Percentiles rank a stretch among this genome's conserved stretches.
These are phyloP conservation scores for Florisuga fusca DNA, from an alignment of 2,797 vertebrate genomes.

Conservation along the genomic window DNA sequence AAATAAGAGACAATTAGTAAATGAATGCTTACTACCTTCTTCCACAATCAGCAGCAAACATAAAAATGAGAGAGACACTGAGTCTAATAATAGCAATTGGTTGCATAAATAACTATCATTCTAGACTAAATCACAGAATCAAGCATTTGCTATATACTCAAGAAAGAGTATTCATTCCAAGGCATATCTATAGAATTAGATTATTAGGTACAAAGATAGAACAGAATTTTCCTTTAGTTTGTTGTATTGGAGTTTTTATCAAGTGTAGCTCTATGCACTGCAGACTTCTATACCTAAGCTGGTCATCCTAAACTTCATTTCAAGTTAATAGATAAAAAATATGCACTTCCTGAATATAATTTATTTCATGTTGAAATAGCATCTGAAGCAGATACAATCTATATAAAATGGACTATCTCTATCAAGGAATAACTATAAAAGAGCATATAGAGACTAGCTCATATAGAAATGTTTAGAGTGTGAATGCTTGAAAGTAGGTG, in stretches of 20 bases:
- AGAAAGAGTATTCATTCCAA: not conserved
- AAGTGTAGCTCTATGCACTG: not conserved
- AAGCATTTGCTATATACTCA: not conserved
- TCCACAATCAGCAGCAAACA: conserved; percentile 51
- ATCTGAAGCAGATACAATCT: not conserved
- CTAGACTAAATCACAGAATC: not conserved
- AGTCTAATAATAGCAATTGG: conserved; percentile 37
- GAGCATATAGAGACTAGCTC: not conserved
- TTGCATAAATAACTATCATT: conserved; percentile 20
- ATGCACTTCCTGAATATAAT: not conserved
- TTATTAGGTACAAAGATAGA: not conserved
- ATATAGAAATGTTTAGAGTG: not conserved
- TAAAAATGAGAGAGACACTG: not conserved
- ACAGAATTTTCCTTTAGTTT: not conserved
- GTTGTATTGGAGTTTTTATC: not conserved
- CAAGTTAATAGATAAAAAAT: not conserved
- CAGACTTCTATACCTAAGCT: not conserved
- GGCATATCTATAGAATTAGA: not conserved
- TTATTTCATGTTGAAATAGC: not conserved
- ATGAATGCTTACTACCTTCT: conserved; percentile 37
- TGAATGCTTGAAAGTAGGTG: not conserved
- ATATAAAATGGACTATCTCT: not conserved
- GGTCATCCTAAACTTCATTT: not conserved
- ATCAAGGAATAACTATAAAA: not conserved
- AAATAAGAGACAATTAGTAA: conserved; percentile 65